Evolutionary conservation across 2,797 vertebrate species (phyloP).

Genomic region (Amblyraja radiata): DNA sequence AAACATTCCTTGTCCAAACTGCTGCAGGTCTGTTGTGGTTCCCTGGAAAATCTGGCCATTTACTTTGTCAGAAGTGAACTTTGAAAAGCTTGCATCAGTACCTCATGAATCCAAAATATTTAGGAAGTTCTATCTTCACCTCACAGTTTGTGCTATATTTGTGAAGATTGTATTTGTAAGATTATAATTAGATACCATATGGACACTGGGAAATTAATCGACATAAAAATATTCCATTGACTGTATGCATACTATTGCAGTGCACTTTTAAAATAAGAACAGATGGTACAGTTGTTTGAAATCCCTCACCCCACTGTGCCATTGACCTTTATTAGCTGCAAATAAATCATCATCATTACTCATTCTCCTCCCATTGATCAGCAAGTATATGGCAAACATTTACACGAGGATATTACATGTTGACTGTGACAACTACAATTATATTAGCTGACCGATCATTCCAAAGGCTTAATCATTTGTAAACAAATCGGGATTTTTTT

Average conservation of each 20-base stretch:
- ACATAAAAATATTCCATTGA: not conserved
- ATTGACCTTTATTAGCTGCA: not conserved
- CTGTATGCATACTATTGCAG: not conserved
- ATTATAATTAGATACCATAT: not conserved
- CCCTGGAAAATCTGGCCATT: not conserved
- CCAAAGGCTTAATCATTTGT: not conserved
- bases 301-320: too few relatives aligned
- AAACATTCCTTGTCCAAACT: slow-evolving; percentile 53
- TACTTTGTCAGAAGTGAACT: not conserved
- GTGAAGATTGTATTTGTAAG: not conserved
- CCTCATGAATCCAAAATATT: not conserved
- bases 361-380: not conserved
- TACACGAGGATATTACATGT: not conserved
- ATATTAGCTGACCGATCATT: not conserved
- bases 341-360: not conserved
- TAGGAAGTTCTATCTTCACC: too few relatives aligned
- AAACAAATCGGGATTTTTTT: too few relatives aligned
- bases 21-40: slow-evolving; percentile 48
- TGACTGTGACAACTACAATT: not conserved
- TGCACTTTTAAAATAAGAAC: not conserved
- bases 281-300: not conserved
- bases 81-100: not conserved
- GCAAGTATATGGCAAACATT: not conserved
- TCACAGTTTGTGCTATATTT: not conserved
- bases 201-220: not conserved